Evolutionary conservation across 2,888 invertebrate species (phyloP).

Genomic region (Dolomedes plantarius): DNA sequence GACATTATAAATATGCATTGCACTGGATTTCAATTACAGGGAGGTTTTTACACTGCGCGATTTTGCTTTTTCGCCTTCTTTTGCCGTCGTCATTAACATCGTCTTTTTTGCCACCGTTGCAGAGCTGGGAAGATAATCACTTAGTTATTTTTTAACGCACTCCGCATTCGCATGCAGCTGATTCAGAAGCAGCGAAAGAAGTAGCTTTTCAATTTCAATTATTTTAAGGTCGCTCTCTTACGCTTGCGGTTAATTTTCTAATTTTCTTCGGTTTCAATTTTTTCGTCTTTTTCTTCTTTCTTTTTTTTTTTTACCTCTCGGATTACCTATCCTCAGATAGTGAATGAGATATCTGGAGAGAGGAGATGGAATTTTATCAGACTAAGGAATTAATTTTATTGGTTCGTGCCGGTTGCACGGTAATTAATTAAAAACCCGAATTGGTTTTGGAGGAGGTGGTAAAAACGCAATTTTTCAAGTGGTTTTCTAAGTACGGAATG

Average conservation of each 20-base stretch:
- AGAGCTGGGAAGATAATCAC: conserved; percentile 55
- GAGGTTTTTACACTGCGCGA: conserved; percentile 33
- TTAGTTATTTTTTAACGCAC: conserved; percentile 48
- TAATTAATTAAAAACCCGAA: conserved; percentile 67
- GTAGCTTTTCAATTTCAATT: conserved; percentile 65
- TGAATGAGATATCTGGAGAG: background rate
- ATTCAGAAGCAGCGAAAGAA: conserved; percentile 59
- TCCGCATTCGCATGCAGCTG: conserved; percentile 32
- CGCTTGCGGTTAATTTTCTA: conserved; percentile 65
- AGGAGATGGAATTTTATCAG: conserved; percentile 7
- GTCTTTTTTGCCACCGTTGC: conserved; percentile 41
- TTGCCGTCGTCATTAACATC: conserved; percentile 62
- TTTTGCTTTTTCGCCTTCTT: conserved; percentile 20
- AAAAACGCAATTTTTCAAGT: conserved; percentile 31
- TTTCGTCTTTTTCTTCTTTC: conserved; percentile 15
- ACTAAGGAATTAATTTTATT: conserved; percentile 3
- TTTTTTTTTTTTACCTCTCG: background rate
- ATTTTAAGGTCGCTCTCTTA: conserved; percentile 43
- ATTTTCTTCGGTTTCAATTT: conserved; percentile 34
- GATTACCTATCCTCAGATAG: background rate
- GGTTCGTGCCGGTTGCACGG: conserved; percentile 1
- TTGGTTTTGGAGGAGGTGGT: conserved; percentile 30
- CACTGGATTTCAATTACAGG: conserved; percentile 41
- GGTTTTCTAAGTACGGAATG: background rate
- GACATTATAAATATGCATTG: conserved; percentile 56